Conservation (phyloP, 2,888 invertebrate genomes). For the Sycophila texana region DNA sequence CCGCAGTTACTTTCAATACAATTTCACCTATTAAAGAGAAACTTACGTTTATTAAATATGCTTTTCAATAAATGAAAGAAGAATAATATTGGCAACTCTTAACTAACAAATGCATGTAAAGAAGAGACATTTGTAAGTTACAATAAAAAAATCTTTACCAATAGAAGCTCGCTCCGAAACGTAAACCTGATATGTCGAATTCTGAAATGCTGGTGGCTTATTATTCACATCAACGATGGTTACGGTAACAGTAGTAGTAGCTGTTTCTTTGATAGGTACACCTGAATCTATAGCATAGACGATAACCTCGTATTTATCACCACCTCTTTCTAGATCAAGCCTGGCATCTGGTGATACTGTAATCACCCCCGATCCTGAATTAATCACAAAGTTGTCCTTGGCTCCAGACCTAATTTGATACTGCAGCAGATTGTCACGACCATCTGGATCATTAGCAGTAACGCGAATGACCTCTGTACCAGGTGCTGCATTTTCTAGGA, state of each 20-base stretch:
- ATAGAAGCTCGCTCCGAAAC: slow-evolving; percentile 83
- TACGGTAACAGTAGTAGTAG: slow-evolving; percentile 85
- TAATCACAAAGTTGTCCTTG: slow-evolving; percentile 86
- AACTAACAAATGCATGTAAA: too few relatives aligned
- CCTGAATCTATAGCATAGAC: slow-evolving; percentile 88
- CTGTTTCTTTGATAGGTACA: slow-evolving; percentile 85
- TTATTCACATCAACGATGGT: slow-evolving; percentile 87
- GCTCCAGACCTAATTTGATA: slow-evolving; percentile 86
- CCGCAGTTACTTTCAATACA: slow-evolving; percentile 82
- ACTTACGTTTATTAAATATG: too few relatives aligned
- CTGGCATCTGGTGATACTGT: slow-evolving; percentile 85
- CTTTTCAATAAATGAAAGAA: too few relatives aligned
- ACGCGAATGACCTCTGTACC: slow-evolving; percentile 84
- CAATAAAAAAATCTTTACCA: slow-evolving; percentile 67
- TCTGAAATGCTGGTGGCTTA: slow-evolving; percentile 86
- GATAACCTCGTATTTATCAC: slow-evolving; percentile 83
- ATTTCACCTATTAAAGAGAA: slow-evolving; percentile 74
- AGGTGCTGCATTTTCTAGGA: slow-evolving; percentile 83
- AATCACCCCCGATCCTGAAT: slow-evolving; percentile 84
- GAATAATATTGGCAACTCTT: too few relatives aligned
- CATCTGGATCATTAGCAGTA: slow-evolving; percentile 87
- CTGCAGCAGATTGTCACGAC: slow-evolving; percentile 82
- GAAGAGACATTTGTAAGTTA: background rate
- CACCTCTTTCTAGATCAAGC: slow-evolving; percentile 82
- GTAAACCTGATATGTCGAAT: slow-evolving; percentile 81